Evolutionary conservation across 2,888 invertebrate genomes (phyloP), one percentile per base, ranked within the genome.

Genomic region (Oxystoma pomonae): DNA sequence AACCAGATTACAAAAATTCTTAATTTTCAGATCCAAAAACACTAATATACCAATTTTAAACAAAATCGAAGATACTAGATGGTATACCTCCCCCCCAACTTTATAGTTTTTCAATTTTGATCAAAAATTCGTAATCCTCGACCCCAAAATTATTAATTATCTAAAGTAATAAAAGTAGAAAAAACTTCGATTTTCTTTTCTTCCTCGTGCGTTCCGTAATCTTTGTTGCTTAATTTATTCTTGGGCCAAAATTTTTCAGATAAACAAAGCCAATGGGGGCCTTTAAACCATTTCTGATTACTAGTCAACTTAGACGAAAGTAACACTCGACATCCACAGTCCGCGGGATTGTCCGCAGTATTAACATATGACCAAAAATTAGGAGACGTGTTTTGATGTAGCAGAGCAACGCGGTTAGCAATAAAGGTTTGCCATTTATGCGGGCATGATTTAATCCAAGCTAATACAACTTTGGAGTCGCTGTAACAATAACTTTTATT

Each of bases 341-440:
- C n/a, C n/a, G n/a, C n/a, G n/a, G n/a, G n/a, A n/a, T n/a, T n/a
- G n/a, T n/a, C n/a, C n/a, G n/a, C n/a, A n/a, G n/a, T n/a, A n/a
- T n/a, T n/a, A n/a, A n/a, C n/a, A n/a, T n/a, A n/a, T n/a, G n/a
- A n/a, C n/a, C n/a, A n/a, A n/a, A n/a, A n/a, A n/a, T n/a, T n/a
- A n/a, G n/a, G n/a, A n/a, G 60, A 21, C 63, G 65, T 20, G 57
- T 60, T n/a, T n/a, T n/a, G n/a, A n/a, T n/a, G n/a, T n/a, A n/a
- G n/a, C 12, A 66, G 16, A 20, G 56, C 22, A 12, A 63, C 65
- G 2, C 67, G 65, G 62, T 67, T 67, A 16, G 58, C 60, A 16
- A 67, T 59, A 60, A 66, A 66, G 35, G 58, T 62, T 51, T 66
- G 58, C 65, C 67, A 67, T 20, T 55, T 22, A 55, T 65, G 56